Evolutionary conservation across 2,888 invertebrate genomes (phyloP).

Genomic region (Xylocampa areola): DNA sequence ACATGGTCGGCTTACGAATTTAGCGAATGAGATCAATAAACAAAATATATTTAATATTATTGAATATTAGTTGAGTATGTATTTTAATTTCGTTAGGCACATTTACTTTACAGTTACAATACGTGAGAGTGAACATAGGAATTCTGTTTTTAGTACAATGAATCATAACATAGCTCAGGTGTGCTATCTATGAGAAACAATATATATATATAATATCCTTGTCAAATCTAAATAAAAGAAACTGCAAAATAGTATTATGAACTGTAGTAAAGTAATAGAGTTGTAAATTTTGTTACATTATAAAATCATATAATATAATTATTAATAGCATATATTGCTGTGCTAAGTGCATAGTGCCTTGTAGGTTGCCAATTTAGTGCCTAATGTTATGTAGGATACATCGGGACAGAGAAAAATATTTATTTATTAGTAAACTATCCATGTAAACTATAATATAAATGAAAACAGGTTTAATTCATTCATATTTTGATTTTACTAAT

Average conservation of each 20-base stretch:
- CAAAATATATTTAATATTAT: constrained; percentile 34
- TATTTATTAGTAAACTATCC: constrained; percentile 66
- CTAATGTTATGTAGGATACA: constrained; percentile 82
- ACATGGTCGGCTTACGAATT: constrained; percentile 61
- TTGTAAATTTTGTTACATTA: constrained; percentile 72
- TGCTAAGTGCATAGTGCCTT: constrained; percentile 90
- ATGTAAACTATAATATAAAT: constrained; percentile 49
- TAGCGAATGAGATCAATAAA: constrained; percentile 42
- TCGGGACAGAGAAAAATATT: constrained; percentile 69
- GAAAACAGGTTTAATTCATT: constrained; percentile 35
- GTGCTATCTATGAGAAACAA: constrained; percentile 15
- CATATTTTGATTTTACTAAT: constrained; percentile 30
- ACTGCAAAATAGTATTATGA: constrained; percentile 57
- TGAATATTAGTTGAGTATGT: constrained; percentile 57
- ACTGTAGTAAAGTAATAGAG: constrained; percentile 61
- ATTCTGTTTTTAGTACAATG: constrained; percentile 12
- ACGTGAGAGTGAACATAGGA: neutral
- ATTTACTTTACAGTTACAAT: constrained; percentile 31
- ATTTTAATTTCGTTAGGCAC: constrained; percentile 55
- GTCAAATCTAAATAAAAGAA: constrained; percentile 19
- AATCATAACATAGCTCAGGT: constrained; percentile 18
- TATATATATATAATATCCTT: constrained; percentile 19
- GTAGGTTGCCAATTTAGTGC: constrained; percentile 91
- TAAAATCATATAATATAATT: constrained; percentile 70
- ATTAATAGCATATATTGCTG: constrained; percentile 83